phyloP scores from a whole-genome alignment of 2,113 vertebrate species.

The Passer montanus region DNA sequence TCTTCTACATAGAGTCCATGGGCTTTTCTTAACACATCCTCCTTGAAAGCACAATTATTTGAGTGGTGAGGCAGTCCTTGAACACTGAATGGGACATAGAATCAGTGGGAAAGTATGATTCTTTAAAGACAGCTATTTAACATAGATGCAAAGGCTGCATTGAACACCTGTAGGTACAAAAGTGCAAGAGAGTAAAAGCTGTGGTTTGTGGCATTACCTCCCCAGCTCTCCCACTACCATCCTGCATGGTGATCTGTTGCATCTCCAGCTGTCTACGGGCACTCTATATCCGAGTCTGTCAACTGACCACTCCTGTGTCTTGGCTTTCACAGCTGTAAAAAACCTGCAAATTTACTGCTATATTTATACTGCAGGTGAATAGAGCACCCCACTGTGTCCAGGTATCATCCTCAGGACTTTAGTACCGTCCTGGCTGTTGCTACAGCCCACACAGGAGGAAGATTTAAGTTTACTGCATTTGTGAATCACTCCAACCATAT shows the following conservation, averaged over 20 bases:
- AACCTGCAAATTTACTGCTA: background rate
- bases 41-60: background rate
- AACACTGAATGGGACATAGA: background rate
- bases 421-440: background rate
- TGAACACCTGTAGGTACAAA: background rate
- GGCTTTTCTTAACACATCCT: background rate
- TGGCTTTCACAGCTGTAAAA: background rate
- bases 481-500: background rate
- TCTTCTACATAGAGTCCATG: background rate
- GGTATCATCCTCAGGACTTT: background rate
- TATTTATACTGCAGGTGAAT: background rate
- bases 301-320: background rate
- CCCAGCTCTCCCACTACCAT: background rate
- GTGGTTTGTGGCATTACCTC: background rate
- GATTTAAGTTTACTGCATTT: background rate
- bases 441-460: background rate
- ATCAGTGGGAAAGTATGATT: background rate
- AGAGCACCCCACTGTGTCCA: background rate
- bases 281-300: background rate
- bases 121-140: background rate
- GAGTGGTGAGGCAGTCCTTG: background rate
- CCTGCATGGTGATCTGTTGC: background rate
- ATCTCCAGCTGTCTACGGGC: background rate
- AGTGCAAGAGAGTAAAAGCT: background rate
- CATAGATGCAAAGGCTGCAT: background rate